Base-by-base conservation (phyloP, 2,888 invertebrate genomes). In the Blastobasis lacticolella region DNA sequence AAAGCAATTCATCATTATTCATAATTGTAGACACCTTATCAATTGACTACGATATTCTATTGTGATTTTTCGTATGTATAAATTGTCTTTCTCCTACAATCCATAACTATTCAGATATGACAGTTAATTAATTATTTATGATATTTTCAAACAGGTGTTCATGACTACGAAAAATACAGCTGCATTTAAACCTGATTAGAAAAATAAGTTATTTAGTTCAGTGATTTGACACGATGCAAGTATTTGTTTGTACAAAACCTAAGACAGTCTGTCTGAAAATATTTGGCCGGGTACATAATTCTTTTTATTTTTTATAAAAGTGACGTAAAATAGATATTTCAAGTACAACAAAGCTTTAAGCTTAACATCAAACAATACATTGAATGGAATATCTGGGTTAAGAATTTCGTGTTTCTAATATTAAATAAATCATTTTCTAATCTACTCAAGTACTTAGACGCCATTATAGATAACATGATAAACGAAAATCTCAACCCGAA, bases 31-130 rank as follows among this genome's bases (percentile, higher is more conserved):
- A 64, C 66, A 67, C 67, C 67, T 54, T 66, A 59, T 62, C 62
- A 71, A 71, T 73, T 72, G 70, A 73, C 73, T 55, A 57, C 61
- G 23, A 23, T 23, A 23, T 23, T 23, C 23, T 23, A 23, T 23
- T 23, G 23, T 23, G 54, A 58, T 59, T 52, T 55, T 53, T 58
- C 52, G 42, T 42, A n/a, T 9, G 42, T 42, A 23, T 23, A 42
- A 42, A 5, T 42, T 10, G 42, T 42, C 43, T 43, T 43, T 43
- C n/a, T 43, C 10, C 10, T 10, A 43, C 10, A 43, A 6, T 43
- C 40, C 49, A 48, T 54, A 59, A 57, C 52, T 53, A 49, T 51
- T 23, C 23, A 23, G 23, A 23, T 23, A 23, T 23, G 23, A 23
- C 3, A 23, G 23, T 23, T 23, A 23, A 23, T 23, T 23, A n/a